phyloP scores from a whole-genome alignment of 2,888 invertebrate species.

The Taenaris catops region DNA sequence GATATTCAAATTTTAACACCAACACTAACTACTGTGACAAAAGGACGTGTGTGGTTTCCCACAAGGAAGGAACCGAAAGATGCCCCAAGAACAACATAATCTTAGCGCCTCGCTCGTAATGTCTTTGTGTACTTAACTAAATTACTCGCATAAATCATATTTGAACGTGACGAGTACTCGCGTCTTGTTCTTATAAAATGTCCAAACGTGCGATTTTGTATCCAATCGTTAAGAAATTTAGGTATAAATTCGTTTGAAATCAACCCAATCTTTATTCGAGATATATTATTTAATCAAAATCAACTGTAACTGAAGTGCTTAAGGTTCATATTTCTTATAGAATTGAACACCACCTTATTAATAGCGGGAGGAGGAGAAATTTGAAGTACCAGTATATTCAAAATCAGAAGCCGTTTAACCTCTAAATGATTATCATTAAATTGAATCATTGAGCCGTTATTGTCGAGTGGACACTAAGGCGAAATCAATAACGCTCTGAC shows the following conservation, averaged over 20 bases:
- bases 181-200: conserved; percentile 28
- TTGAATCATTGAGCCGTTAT: conserved; percentile 18
- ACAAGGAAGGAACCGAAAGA: conserved; percentile 39
- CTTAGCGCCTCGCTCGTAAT: conserved; percentile 58
- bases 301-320: not conserved
- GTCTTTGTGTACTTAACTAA: conserved; percentile 75
- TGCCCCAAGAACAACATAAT: conserved; percentile 62
- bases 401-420: conserved; percentile 14
- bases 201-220: conserved; percentile 1
- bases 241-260: conserved; percentile 3
- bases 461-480: conserved; percentile 14
- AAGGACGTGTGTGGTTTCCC: conserved; percentile 32
- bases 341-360: not conserved
- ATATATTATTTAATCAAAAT: conserved; percentile 7
- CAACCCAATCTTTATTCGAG: not conserved
- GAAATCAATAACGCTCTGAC: conserved; percentile 22
- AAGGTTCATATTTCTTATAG: conserved; percentile 5
- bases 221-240: not conserved
- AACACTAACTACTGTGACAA: too few relatives aligned
- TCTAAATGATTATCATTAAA: conserved; percentile 20
- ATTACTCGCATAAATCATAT: conserved; percentile 79
- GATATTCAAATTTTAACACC: too few relatives aligned
- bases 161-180: conserved; percentile 68
- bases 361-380: conserved; percentile 4
- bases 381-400: conserved; percentile 11